A percentile compares a stretch with the other conserved stretches of the same genome.
Evolutionary conservation across 2,113 vertebrate genomes (phyloP).

Genomic region (Brachirus orientalis): DNA sequence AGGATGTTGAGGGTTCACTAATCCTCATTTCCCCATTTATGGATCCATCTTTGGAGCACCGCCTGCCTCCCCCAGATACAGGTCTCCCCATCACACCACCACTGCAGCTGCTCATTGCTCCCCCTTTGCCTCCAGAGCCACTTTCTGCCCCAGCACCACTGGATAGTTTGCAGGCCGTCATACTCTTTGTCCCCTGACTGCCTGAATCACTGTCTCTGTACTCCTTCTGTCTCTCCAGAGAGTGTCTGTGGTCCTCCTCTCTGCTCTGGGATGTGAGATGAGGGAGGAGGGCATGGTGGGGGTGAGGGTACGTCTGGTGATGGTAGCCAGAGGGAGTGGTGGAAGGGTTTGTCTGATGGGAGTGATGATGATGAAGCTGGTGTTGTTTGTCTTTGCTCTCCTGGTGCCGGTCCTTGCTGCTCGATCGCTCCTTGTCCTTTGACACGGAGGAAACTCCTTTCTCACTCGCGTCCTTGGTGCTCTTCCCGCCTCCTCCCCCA

Average conservation of each 20-base stretch:
- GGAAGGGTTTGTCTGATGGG: constrained; percentile 49
- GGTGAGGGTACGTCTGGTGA: constrained; percentile 70
- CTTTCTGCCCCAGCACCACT: constrained; percentile 68
- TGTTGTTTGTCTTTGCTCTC: constrained; percentile 82
- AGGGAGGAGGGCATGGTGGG: constrained; percentile 64
- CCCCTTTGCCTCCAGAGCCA: constrained; percentile 67
- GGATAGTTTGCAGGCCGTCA: constrained; percentile 87
- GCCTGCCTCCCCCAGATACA: constrained; percentile 72
- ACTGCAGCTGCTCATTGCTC: constrained; percentile 58
- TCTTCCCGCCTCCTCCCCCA: constrained; percentile 77
- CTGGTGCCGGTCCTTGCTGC: constrained; percentile 81
- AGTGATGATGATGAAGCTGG: constrained; percentile 60
- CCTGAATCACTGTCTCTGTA: constrained; percentile 80
- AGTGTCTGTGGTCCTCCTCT: constrained; percentile 81
- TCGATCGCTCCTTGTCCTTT: constrained; percentile 86
- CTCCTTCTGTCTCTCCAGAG: constrained; percentile 85
- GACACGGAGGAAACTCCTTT: constrained; percentile 78
- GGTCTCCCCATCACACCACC: constrained; percentile 52
- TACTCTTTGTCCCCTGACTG: constrained; percentile 81
- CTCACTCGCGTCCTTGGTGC: constrained; percentile 83
- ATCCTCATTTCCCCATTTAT: constrained; percentile 83
- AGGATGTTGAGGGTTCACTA: constrained; percentile 80
- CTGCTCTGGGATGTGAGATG: constrained; percentile 68
- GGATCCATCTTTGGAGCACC: constrained; percentile 81
- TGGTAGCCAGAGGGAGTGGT: constrained; percentile 56